A percentile compares a stretch with the other conserved stretches of the same genome.
Conservation (phyloP, 2,113 vertebrate genomes). For the Cottus gobio region DNA sequence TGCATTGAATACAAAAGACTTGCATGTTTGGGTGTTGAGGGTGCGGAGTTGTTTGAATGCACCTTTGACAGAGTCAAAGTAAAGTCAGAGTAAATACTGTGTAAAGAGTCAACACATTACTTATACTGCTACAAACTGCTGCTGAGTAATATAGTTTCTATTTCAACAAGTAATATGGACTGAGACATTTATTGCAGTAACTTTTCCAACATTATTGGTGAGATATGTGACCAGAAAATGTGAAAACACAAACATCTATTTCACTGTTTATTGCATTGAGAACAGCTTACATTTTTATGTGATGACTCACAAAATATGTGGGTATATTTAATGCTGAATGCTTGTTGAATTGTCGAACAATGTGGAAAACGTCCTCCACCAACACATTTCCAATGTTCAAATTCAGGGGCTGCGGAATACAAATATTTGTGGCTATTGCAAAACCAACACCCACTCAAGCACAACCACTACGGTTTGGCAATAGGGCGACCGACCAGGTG, state of each 20-base stretch:
- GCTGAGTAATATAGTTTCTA: neutral
- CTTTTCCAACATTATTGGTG: neutral
- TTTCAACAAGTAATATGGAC: neutral
- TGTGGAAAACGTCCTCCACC: neutral
- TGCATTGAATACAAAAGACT: neutral
- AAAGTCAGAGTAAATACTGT: too few species aligned
- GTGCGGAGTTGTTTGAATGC: neutral
- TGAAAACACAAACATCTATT: neutral
- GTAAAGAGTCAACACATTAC: neutral
- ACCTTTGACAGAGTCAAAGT: neutral
- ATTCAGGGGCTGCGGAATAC: neutral
- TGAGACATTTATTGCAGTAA: neutral
- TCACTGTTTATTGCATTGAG: neutral
- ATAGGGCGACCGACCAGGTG: neutral
- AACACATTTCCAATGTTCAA: neutral
- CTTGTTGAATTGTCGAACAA: neutral
- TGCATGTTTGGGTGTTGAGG: neutral
- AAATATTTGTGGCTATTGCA: neutral
- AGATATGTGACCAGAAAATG: neutral
- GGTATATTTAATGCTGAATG: neutral
- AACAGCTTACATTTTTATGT: neutral
- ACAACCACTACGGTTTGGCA: neutral
- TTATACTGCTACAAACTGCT: neutral
- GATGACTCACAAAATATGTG: neutral
- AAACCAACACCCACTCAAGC: too few species aligned